These are phyloP conservation scores for Arge pagana DNA, from an alignment of 2,888 invertebrate genomes.

Conservation along the genomic window DNA sequence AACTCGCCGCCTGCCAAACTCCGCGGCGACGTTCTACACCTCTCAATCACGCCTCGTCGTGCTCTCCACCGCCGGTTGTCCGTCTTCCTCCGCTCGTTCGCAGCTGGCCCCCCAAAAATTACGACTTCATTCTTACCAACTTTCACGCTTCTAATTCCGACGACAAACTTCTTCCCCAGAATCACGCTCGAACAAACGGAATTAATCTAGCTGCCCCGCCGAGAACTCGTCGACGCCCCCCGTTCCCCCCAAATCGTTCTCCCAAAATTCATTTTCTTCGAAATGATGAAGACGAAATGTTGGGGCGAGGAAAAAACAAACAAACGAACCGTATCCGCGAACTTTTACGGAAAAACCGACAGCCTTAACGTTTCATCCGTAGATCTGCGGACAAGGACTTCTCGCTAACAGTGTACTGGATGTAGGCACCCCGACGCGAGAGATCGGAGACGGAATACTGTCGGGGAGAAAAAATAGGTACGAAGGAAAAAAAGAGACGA, in stretches of 20 bases:
- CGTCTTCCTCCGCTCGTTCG: constrained; percentile 35
- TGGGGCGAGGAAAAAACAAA: no score
- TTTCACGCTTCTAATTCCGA: constrained; percentile 37
- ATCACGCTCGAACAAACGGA: constrained; percentile 5
- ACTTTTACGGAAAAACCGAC: no score
- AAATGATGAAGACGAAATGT: no score
- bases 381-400: no score
- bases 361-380: no score
- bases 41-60: constrained; percentile 26
- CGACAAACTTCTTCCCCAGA: constrained; percentile 36
- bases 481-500: background rate
- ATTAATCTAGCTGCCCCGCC: constrained; percentile 14
- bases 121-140: constrained; percentile 36
- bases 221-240: background rate
- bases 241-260: no score
- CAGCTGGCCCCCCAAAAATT: constrained; percentile 37
- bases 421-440: no score
- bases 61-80: constrained; percentile 22
- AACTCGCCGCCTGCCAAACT: constrained; percentile 2
- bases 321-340: no score
- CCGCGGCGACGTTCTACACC: constrained; percentile 12
- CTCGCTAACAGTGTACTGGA: no score
- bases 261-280: no score
- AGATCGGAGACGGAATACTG: constrained; percentile 14
- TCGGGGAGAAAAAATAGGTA: background rate